Evolutionary conservation across 1,140 invertebrate species (phyloP).

Genomic region (Ladona fulva): DNA sequence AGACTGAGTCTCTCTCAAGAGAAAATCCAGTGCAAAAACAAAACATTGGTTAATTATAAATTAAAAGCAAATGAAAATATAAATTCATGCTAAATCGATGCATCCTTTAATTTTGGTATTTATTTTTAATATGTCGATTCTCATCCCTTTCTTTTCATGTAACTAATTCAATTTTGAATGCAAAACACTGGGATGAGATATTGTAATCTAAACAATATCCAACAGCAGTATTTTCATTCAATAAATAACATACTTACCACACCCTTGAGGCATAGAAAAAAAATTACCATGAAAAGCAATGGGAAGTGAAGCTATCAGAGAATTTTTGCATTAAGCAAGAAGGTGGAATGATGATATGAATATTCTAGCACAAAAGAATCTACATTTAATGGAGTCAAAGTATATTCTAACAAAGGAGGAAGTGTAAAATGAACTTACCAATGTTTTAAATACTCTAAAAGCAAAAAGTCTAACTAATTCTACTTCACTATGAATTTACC

Average conservation of each 20-base stretch:
- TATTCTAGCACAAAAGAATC: constrained; percentile 16
- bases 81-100: no score
- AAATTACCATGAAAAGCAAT: constrained; percentile 5
- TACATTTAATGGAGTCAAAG: neutral
- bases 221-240: neutral
- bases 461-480: no score
- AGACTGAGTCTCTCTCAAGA: no score
- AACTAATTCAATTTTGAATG: no score
- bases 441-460: constrained; percentile 10
- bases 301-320: neutral
- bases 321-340: constrained; percentile 13
- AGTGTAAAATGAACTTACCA: constrained; percentile 28
- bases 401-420: neutral
- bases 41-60: no score
- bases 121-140: no score
- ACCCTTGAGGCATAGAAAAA: constrained; percentile 34
- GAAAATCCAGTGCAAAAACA: no score
- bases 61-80: no score
- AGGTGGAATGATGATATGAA: neutral
- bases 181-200: neutral
- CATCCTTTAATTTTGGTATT: no score
- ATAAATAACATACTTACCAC: constrained; percentile 40
- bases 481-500: no score
- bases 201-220: neutral
- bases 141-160: no score